Percentiles rank a stretch among this genome's conserved stretches.
Evolutionary conservation across 1,140 invertebrate genomes (phyloP).

Genomic region (Plodia interpunctella): DNA sequence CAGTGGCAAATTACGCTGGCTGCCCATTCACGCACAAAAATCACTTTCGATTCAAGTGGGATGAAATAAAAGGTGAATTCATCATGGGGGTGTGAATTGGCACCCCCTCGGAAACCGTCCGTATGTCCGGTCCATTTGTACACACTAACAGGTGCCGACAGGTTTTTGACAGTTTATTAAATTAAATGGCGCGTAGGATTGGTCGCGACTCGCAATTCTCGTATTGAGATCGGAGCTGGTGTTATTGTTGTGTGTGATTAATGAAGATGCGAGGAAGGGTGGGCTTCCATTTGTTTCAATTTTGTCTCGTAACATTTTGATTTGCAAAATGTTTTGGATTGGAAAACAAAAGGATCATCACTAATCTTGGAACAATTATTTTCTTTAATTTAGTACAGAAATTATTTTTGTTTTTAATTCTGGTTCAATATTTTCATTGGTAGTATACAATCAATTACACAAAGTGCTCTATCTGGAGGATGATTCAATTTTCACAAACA

Average conservation of each 20-base stretch:
- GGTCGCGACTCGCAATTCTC: conserved; percentile 21
- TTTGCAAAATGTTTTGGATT: too few species aligned
- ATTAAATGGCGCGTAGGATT: conserved; percentile 55
- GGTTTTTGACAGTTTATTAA: conserved; percentile 62
- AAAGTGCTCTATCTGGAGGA: conserved; percentile 43
- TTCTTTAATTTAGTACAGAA: too few species aligned
- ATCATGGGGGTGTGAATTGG: conserved; percentile 64
- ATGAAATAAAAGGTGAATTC: conserved; percentile 74
- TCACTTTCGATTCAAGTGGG: conserved; percentile 73
- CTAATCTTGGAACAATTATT: too few species aligned
- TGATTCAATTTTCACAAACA: conserved; percentile 39
- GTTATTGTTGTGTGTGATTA: neutral
- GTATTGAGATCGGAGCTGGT: neutral
- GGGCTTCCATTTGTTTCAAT: neutral
- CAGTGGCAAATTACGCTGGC: conserved; percentile 67
- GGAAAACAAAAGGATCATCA: too few species aligned
- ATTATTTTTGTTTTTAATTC: too few species aligned
- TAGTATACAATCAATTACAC: conserved; percentile 35
- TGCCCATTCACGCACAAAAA: conserved; percentile 74
- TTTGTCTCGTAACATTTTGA: neutral
- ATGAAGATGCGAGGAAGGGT: conserved; percentile 6
- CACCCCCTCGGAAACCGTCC: conserved; percentile 64
- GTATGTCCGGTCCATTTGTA: conserved; percentile 72
- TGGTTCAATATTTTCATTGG: neutral
- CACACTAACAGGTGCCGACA: conserved; percentile 67